Evolutionary conservation across 2,888 invertebrate genomes (phyloP).

Genomic region (Leptinotarsa peninsularis): DNA sequence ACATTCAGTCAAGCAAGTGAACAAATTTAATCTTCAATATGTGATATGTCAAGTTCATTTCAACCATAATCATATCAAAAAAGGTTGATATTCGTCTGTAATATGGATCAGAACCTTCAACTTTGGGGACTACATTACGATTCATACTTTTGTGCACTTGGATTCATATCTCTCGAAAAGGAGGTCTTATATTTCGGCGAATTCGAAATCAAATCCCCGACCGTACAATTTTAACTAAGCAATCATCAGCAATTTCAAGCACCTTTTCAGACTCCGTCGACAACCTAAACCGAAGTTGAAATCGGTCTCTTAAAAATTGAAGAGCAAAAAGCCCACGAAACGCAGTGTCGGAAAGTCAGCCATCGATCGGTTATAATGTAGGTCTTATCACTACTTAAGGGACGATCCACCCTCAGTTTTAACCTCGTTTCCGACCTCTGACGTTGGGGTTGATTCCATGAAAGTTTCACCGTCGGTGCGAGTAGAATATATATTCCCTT

Average conservation of each 20-base stretch:
- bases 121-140: no score
- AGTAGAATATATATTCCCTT: not conserved
- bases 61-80: no score
- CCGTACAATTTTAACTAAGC: not conserved
- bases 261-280: not conserved
- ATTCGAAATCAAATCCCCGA: not conserved
- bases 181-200: not conserved
- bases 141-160: not conserved
- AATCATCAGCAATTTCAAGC: not conserved
- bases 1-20: no score
- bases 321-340: conserved; percentile 2
- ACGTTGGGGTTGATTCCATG: conserved; percentile 6
- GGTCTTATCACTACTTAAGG: conserved; percentile 16
- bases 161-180: not conserved
- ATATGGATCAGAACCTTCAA: no score
- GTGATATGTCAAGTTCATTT: no score
- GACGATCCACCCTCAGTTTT: conserved; percentile 7
- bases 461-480: not conserved
- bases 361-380: conserved; percentile 3
- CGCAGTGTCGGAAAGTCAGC: not conserved
- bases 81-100: no score
- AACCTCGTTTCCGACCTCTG: conserved; percentile 16
- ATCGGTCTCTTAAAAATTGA: conserved; percentile 8
- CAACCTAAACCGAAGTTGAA: not conserved
- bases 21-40: no score